phyloP scores from a whole-genome alignment of 2,113 vertebrate species.

The Ptyas mucosa region DNA sequence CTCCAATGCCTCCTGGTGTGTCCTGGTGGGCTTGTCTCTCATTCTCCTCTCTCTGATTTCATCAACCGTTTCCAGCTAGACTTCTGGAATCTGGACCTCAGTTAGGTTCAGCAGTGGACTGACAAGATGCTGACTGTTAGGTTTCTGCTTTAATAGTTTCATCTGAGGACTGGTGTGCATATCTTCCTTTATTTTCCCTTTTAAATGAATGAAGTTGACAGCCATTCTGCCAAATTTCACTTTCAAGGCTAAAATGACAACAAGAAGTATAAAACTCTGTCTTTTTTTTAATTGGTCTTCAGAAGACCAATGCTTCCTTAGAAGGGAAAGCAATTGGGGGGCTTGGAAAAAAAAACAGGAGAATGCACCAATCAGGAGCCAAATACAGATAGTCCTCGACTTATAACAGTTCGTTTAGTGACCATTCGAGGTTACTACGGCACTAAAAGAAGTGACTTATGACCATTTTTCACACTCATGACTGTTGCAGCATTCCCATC shows the following conservation, averaged over 20 bases:
- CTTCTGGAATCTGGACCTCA: background rate
- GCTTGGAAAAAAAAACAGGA: background rate
- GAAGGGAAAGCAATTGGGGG: background rate
- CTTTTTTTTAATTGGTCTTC: background rate
- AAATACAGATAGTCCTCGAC: background rate
- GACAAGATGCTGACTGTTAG: background rate
- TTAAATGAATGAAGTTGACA: background rate
- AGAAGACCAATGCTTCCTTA: background rate
- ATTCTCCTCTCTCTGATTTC: background rate
- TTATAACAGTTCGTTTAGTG: background rate
- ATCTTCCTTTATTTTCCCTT: background rate
- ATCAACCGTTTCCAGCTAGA: background rate
- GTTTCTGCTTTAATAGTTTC: background rate
- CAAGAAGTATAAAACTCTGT: background rate
- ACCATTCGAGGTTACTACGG: background rate
- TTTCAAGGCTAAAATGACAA: background rate
- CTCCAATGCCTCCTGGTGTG: background rate
- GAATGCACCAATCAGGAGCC: background rate
- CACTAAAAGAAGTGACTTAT: background rate
- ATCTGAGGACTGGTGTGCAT: background rate
- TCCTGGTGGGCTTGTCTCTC: background rate
- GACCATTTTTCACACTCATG: background rate
- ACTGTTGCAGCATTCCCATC: background rate
- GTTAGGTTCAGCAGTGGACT: background rate
- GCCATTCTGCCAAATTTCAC: background rate